Conservation (phyloP, 2,888 invertebrate genomes). For the Urechis unicinctus region DNA sequence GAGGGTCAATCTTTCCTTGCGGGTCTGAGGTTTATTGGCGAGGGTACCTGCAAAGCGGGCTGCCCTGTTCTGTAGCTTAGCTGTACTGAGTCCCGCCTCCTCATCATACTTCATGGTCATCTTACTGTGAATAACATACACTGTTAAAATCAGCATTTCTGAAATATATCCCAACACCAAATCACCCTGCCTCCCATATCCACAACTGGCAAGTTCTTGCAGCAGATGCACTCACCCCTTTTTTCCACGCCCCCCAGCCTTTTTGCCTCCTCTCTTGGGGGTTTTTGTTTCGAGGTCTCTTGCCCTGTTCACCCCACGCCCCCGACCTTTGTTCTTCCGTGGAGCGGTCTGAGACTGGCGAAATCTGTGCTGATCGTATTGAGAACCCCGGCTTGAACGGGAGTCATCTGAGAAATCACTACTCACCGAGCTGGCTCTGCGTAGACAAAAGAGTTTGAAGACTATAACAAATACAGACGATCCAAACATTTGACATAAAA, state of each 20-base stretch:
- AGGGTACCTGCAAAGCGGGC: constrained; percentile 65
- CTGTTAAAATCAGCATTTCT: too few relatives aligned
- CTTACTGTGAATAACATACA: constrained; percentile 8
- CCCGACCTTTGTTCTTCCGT: too few relatives aligned
- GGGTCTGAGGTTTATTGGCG: constrained; percentile 20
- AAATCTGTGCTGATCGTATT: too few relatives aligned
- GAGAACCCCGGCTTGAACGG: too few relatives aligned
- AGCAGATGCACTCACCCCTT: not conserved
- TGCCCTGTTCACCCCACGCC: too few relatives aligned
- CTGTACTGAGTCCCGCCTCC: constrained; percentile 19
- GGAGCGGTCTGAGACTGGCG: too few relatives aligned
- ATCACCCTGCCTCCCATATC: too few relatives aligned
- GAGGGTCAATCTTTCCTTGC: constrained; percentile 26
- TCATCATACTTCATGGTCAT: constrained; percentile 3
- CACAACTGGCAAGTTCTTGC: too few relatives aligned
- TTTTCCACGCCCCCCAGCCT: not conserved
- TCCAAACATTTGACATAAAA: not conserved
- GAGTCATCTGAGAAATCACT: too few relatives aligned
- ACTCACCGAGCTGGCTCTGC: too few relatives aligned
- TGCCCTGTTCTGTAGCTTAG: constrained; percentile 64
- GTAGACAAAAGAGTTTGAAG: too few relatives aligned
- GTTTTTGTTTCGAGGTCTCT: not conserved
- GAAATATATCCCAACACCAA: not conserved
- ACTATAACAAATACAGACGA: too few relatives aligned
- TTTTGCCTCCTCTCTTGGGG: not conserved